Evolutionary conservation across 2,113 vertebrate genomes (phyloP).

Genomic region (Damaliscus lunatus): DNA sequence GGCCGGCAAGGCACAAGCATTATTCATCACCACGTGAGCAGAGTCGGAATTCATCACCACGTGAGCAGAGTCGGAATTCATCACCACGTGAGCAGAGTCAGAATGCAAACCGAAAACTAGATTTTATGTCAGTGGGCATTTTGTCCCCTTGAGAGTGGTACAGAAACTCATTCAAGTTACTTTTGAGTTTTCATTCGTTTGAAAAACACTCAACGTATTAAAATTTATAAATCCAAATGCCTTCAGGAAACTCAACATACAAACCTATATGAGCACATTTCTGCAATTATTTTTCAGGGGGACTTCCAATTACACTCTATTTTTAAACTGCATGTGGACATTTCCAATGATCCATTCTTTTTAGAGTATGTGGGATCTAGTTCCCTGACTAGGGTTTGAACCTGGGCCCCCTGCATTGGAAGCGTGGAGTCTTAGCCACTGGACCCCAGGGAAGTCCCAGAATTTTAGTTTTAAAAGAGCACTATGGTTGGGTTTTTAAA

Average conservation of each 20-base stretch:
- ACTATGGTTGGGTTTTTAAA: background rate
- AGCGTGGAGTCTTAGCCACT: background rate
- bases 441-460: background rate
- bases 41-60: background rate
- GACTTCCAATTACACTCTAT: background rate
- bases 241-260: background rate
- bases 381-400: background rate
- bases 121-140: background rate
- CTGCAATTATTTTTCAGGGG: background rate
- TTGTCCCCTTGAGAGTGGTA: background rate
- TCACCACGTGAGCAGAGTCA: background rate
- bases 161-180: background rate
- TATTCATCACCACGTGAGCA: background rate
- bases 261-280: background rate
- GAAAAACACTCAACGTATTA: background rate
- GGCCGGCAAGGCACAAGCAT: background rate
- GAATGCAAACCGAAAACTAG: accelerated
- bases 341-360: background rate
- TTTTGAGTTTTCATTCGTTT: background rate
- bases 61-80: too few species aligned
- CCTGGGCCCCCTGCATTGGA: background rate
- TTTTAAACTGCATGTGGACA: background rate
- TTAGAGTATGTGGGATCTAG: background rate
- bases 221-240: background rate
- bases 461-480: background rate